Conservation (phyloP, 2,113 vertebrate species). For the Aspidoscelis tigris region DNA sequence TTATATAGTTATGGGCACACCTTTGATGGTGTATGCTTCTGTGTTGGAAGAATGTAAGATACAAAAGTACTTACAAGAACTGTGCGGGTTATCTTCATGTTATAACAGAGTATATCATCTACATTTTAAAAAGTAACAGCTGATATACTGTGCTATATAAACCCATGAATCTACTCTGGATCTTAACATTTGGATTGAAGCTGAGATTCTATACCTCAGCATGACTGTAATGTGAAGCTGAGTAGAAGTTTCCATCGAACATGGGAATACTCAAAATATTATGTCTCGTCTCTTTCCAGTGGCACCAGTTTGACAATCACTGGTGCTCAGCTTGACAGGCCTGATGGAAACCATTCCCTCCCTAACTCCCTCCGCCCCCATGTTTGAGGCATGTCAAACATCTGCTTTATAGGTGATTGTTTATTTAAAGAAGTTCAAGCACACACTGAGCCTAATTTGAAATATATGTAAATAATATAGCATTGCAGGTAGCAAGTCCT, state of each 20-base stretch:
- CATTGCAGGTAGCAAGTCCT: constrained; percentile 13
- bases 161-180: background rate
- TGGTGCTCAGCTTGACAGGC: constrained; percentile 11
- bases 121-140: background rate
- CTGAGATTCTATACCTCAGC: background rate
- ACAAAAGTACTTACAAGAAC: background rate
- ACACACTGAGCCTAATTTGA: constrained; percentile 13
- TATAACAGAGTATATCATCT: no score
- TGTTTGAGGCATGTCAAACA: background rate
- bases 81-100: background rate
- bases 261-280: constrained; percentile 16
- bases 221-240: constrained; percentile 7
- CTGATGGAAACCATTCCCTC: constrained; percentile 29
- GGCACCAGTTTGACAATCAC: constrained; percentile 36
- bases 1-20: background rate
- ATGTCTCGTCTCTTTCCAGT: constrained; percentile 21
- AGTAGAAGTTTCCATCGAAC: constrained; percentile 30
- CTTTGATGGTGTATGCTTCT: background rate
- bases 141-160: background rate
- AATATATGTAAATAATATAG: background rate
- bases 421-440: constrained; percentile 25
- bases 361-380: background rate
- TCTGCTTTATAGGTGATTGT: background rate
- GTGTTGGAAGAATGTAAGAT: background rate
- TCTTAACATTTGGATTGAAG: background rate